Evolutionary conservation across 37 sponge, comb jelly and placozoan species (phyloP), one percentile per base, ranked within the genome.

Genomic region (Cladorhizidae sp.): DNA sequence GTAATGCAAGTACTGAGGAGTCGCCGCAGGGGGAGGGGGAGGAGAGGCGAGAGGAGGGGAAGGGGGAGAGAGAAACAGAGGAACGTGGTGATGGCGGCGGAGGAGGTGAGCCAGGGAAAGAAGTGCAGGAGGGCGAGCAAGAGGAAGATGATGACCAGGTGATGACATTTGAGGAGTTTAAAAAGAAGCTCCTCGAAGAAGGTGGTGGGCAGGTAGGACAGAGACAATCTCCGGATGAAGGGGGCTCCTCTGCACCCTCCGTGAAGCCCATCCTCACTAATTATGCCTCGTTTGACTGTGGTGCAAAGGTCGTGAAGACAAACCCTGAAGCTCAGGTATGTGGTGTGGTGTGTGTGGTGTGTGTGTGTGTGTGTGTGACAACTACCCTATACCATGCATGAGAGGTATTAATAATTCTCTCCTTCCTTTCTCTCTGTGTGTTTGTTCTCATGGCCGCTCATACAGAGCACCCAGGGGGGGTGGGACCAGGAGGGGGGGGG

Each of bases 211-310:
- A 32, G 36, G 67, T 14, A 0, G 73, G 73, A 63, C 59, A 51
- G 74, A 55, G 26, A 22, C 26, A 20, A 3, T 29, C 31, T 57
- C 85, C 62, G 65, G 70, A 28, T 54, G 26, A 40, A 1, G 15
- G 0, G 25, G 40, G 25, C 2, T 2, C 54, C 1, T 17, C 18
- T 6, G 14, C 42, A 7, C 25, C 50, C 1, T 55, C 54, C 1
- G 12, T 26, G 56, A 74, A 74, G n/a, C 6, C 59, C 14, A 32
- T 36, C 18, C 17, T 33, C 33, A 74, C 39, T 2, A 97, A 97
- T 78, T 97, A 89, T 77, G 97, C 97, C 17, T 91, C 95, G 26
- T 32, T 83, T 21, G 95, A 94, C 55, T 97, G 97, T 80, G 97
- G 97, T n/a, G 95, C 95, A 40, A 93, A 94, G 57, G 87, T 97